Base-by-base conservation (phyloP, 2,888 invertebrate species). In the Chrysodeixis includens region DNA sequence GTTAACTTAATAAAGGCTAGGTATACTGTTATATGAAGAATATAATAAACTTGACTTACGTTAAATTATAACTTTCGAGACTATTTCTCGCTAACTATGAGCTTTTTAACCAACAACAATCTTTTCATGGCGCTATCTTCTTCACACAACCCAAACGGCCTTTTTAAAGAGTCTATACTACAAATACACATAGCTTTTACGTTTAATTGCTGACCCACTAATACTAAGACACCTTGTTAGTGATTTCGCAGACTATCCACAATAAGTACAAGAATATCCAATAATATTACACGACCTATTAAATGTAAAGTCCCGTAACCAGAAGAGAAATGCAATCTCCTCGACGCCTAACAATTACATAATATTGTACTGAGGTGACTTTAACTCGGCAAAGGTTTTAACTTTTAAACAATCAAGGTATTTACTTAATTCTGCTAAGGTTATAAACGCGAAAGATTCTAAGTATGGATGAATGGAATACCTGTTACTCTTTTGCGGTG, bases 1-100 rank as follows among this genome's bases (percentile, higher is more conserved):
- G 62, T 70, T 57, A 35, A 46, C 26, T 55, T 69, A n/a, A 40
- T 46, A 54, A 56, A 56, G 59, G 61, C 49, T 52, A 9, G 16
- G 12, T 56, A 20, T 16, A 58, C 14, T 16, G 67, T 52, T 51
- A 44, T 32, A 35, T 57, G 51, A 49, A 44, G 20, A 49, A 49
- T 49, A 20, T 0, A 49, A 16, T 10, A 18, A 20, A 40, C 18
- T 30, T 46, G 1, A 26, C 12, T 26, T 1, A 30, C 46, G 14
- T 49, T 35, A 30, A 7, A n/a, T 10, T 49, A 20, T 44, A n/a
- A 44, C 9, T 6, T 10, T n/a, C n/a, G n/a, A n/a, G n/a, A n/a
- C n/a, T n/a, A n/a, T n/a, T n/a, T n/a, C n/a, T n/a, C n/a, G n/a
- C n/a, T n/a, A n/a, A n/a, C n/a, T n/a, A n/a, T n/a, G n/a, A n/a